These are phyloP conservation scores for Drosophila arawakana DNA, from an alignment of 1,140 invertebrate species.

Conservation along the genomic window DNA sequence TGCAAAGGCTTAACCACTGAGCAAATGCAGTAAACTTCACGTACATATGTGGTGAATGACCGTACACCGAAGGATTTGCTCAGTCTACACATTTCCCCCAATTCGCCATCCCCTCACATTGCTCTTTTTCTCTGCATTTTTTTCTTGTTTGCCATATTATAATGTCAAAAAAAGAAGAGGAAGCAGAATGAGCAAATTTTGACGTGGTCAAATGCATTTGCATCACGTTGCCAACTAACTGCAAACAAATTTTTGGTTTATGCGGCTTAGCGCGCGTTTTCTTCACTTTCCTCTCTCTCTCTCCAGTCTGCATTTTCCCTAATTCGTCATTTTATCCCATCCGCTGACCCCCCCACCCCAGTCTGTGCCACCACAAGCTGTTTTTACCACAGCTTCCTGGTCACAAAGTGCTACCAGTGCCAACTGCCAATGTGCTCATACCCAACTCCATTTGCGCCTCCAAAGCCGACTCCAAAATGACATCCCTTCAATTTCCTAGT, in stretches of 20 bases:
- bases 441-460: background rate
- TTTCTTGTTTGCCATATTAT: slow-evolving; percentile 1
- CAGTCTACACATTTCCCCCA: background rate
- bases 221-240: slow-evolving; percentile 58
- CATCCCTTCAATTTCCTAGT: background rate
- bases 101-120: background rate
- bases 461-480: background rate
- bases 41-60: slow-evolving; percentile 39
- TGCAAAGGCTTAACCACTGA: slow-evolving; percentile 58
- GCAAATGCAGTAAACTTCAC: slow-evolving; percentile 56
- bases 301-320: background rate
- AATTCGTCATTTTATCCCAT: too few relatives aligned
- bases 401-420: slow-evolving; percentile 22
- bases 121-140: background rate
- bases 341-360: too few relatives aligned
- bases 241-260: slow-evolving; percentile 60
- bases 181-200: slow-evolving; percentile 16
- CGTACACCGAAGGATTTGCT: slow-evolving; percentile 15
- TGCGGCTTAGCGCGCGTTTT: slow-evolving; percentile 35
- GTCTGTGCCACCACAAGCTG: slow-evolving; percentile 1
- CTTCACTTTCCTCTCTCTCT: background rate
- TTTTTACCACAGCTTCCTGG: slow-evolving; percentile 34
- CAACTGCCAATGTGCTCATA: slow-evolving; percentile 19
- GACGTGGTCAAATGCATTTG: slow-evolving; percentile 71
- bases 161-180: slow-evolving; percentile 1